phyloP scores from a whole-genome alignment of 1,140 invertebrate species.

The Calycopis cecrops region DNA sequence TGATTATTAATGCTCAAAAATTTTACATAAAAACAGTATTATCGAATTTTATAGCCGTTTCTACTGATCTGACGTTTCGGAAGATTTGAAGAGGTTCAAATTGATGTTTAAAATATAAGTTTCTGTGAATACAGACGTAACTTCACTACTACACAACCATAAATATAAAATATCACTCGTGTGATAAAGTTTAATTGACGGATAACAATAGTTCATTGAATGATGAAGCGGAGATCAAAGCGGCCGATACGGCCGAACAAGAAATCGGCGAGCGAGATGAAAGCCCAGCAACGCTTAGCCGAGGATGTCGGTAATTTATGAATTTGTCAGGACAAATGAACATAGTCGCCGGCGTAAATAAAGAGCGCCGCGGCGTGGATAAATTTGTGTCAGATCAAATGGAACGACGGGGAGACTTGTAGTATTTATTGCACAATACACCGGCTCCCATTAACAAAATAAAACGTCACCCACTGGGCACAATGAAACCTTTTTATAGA shows the following conservation, averaged over 20 bases:
- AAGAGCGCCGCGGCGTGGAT: slow-evolving; percentile 60
- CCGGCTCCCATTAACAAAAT: slow-evolving; percentile 29
- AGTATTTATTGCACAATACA: slow-evolving; percentile 53
- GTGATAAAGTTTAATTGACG: neutral
- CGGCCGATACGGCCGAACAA: slow-evolving; percentile 57
- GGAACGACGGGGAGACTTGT: slow-evolving; percentile 57
- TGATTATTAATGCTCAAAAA: too few relatives aligned
- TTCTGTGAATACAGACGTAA: too few relatives aligned
- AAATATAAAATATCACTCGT: too few relatives aligned
- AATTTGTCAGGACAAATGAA: slow-evolving; percentile 72
- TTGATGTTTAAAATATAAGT: too few relatives aligned
- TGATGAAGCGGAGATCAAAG: slow-evolving; percentile 41
- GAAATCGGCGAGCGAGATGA: slow-evolving; percentile 62
- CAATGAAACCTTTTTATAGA: slow-evolving; percentile 1
- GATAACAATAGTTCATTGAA: slow-evolving; percentile 26
- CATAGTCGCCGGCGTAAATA: slow-evolving; percentile 67
- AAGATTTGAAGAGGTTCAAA: too few relatives aligned
- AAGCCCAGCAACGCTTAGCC: slow-evolving; percentile 45
- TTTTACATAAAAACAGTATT: too few relatives aligned
- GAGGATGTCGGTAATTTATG: slow-evolving; percentile 74
- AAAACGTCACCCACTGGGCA: slow-evolving; percentile 9
- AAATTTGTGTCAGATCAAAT: slow-evolving; percentile 74
- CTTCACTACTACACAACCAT: too few relatives aligned
- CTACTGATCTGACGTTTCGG: too few relatives aligned
- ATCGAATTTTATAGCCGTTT: too few relatives aligned